Evolutionary conservation across 2,113 vertebrate genomes (phyloP).

Genomic region (Salvelinus alpinus): DNA sequence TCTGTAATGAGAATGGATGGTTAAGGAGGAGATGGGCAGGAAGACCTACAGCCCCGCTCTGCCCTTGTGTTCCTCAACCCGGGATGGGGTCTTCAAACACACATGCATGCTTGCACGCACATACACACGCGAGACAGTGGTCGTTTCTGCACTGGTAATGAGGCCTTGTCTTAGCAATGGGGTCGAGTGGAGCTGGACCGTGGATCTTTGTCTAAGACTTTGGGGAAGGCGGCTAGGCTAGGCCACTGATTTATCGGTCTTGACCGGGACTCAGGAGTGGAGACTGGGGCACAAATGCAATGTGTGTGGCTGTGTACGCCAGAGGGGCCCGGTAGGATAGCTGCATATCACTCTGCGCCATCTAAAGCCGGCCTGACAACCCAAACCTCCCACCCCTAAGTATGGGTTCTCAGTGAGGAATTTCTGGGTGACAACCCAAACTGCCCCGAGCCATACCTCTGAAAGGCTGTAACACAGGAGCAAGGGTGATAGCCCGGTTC

Average conservation of each 20-base stretch:
- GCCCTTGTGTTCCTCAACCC: too few relatives aligned
- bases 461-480: background rate
- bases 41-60: background rate
- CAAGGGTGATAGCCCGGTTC: background rate
- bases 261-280: constrained; percentile 70
- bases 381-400: background rate
- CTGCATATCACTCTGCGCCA: background rate
- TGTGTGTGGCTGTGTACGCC: constrained; percentile 6
- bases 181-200: too few relatives aligned
- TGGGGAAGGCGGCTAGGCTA: constrained; percentile 21
- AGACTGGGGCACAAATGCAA: constrained; percentile 45
- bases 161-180: too few relatives aligned
- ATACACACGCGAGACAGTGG: background rate
- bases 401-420: background rate
- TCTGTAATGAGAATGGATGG: background rate
- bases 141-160: background rate
- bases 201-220: too few relatives aligned
- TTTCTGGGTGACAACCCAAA: background rate
- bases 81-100: background rate
- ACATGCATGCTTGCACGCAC: background rate
- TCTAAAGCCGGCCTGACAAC: constrained; percentile 4
- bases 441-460: background rate
- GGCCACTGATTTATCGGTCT: constrained; percentile 63
- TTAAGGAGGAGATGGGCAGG: background rate
- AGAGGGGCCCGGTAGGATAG: constrained; percentile 7